phyloP scores from a whole-genome alignment of 2,113 vertebrate species.

The Prunella himalayana region DNA sequence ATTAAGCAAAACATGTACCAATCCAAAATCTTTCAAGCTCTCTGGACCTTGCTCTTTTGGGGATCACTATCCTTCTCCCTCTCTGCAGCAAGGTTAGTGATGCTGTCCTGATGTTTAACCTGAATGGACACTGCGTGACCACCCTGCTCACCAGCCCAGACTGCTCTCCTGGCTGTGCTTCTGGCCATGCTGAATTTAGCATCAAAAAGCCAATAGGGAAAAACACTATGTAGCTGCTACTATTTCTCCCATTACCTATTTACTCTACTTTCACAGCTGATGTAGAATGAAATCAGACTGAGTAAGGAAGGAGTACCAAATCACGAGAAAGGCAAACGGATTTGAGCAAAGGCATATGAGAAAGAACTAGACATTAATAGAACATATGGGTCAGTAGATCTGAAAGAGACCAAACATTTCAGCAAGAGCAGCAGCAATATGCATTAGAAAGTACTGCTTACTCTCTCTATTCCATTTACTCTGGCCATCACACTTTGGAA shows the following conservation, averaged over 20 bases:
- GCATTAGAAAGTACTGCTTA: not conserved
- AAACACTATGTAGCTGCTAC: not conserved
- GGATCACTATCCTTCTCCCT: not conserved
- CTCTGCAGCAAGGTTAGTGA: not conserved
- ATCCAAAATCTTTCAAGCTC: not conserved
- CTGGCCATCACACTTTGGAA: not conserved
- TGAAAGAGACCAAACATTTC: not conserved
- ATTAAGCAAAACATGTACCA: not conserved
- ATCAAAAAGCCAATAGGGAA: not conserved
- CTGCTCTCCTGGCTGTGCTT: not conserved
- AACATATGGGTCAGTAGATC: not conserved
- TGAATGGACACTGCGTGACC: rapidly evolving
- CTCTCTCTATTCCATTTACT: not conserved
- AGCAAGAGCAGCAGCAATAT: not conserved
- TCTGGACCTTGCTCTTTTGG: not conserved
- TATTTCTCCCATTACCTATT: not conserved
- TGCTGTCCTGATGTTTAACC: not conserved
- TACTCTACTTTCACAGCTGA: not conserved
- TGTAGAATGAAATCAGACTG: not conserved
- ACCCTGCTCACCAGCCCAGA: not conserved
- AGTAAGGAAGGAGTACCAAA: not conserved
- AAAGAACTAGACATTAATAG: not conserved
- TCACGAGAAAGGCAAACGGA: not conserved
- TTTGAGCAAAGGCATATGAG: not conserved
- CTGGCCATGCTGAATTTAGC: not conserved